Conservation (phyloP, 1,140 invertebrate genomes). For the Heliconius hewitsoni region DNA sequence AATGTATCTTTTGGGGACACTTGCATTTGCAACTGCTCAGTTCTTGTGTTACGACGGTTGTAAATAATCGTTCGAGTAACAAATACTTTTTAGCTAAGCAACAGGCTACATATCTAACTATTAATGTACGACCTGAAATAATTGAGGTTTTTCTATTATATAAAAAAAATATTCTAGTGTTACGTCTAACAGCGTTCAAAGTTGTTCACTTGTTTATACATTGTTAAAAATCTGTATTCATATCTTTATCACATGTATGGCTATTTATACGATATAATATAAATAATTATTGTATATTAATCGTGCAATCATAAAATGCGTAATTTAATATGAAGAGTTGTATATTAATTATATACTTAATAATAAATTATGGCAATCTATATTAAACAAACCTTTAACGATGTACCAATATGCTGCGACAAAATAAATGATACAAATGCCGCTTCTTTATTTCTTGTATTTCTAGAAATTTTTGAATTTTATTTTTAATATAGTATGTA, state of each 20-base stretch:
- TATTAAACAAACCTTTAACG: constrained; percentile 68
- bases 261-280: constrained; percentile 73
- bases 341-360: constrained; percentile 68
- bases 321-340: constrained; percentile 73
- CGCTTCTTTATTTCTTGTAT: constrained; percentile 77
- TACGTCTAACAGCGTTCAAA: constrained; percentile 73
- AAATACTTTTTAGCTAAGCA: constrained; percentile 61
- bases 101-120: constrained; percentile 73
- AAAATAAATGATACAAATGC: constrained; percentile 79
- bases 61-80: constrained; percentile 60
- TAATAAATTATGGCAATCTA: constrained; percentile 41
- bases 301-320: constrained; percentile 67
- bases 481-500: background rate
- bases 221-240: constrained; percentile 74
- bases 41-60: constrained; percentile 56
- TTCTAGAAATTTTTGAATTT: constrained; percentile 39
- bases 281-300: constrained; percentile 60
- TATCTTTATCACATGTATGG: constrained; percentile 73
- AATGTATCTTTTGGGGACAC: constrained; percentile 6
- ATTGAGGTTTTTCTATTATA: constrained; percentile 72
- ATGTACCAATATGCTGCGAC: constrained; percentile 78
- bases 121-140: constrained; percentile 64
- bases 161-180: constrained; percentile 61
- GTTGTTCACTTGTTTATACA: constrained; percentile 78
- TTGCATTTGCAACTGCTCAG: constrained; percentile 34